Percentiles rank a stretch among this genome's conserved stretches.
Conservation (phyloP, 2,113 vertebrate species). For the Geothlypis trichas region DNA sequence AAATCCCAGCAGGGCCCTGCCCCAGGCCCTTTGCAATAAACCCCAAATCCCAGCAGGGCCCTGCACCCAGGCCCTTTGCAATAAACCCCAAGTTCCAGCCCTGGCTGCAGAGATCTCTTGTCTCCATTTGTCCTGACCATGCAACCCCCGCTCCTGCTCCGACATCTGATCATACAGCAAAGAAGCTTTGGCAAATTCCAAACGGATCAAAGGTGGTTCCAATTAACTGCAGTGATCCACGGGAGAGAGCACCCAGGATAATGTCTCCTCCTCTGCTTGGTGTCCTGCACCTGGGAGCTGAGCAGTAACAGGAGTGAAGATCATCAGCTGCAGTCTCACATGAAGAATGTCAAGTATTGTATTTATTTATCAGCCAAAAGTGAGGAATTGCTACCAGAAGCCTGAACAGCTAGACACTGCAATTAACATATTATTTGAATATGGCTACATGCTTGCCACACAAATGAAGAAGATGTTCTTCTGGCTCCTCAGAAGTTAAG, state of each 20-base stretch:
- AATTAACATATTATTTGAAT: conserved; percentile 24
- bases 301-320: neutral
- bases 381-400: neutral
- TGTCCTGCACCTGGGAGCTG: neutral
- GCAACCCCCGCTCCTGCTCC: too few relatives aligned
- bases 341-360: neutral
- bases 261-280: neutral
- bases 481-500: neutral
- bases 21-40: too few relatives aligned
- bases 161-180: neutral
- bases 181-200: neutral
- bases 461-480: neutral
- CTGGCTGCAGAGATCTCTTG: too few relatives aligned
- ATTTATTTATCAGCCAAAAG: neutral
- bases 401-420: neutral
- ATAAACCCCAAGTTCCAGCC: too few relatives aligned
- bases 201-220: neutral
- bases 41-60: too few relatives aligned
- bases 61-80: too few relatives aligned
- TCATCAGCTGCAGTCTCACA: neutral
- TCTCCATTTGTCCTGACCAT: too few relatives aligned
- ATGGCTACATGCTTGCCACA: neutral
- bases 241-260: neutral
- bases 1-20: too few relatives aligned
- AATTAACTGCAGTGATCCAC: neutral